phyloP scores from a whole-genome alignment of 2,113 vertebrate genomes.

The Taurulus bubalis region DNA sequence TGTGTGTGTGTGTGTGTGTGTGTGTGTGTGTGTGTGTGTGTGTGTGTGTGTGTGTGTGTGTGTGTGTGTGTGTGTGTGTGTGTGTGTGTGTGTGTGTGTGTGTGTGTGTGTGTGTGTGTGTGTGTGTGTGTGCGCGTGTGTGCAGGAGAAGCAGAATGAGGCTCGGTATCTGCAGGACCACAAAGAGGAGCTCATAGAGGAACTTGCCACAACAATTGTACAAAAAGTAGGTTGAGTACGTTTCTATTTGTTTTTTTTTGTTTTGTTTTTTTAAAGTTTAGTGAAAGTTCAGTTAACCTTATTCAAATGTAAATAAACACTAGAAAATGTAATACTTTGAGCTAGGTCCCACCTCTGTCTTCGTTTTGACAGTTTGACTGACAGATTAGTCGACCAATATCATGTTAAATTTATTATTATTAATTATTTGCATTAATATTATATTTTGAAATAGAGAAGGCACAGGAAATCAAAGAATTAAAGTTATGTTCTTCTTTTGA shows the following conservation, averaged over 20 bases:
- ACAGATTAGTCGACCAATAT: background rate
- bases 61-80: constrained; percentile 9
- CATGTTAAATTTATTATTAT: no score
- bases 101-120: constrained; percentile 21
- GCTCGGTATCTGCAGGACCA: constrained; percentile 94
- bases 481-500: background rate
- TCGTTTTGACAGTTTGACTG: background rate
- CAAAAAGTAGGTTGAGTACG: constrained; percentile 88
- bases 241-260: constrained; percentile 2
- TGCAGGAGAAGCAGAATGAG: constrained; percentile 96
- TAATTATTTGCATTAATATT: background rate
- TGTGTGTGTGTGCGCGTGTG: constrained; percentile 28
- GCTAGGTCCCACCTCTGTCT: background rate
- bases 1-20: constrained; percentile 29
- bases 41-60: constrained; percentile 35
- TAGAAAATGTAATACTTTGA: background rate
- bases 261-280: no score
- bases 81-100: constrained; percentile 28
- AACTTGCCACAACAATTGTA: constrained; percentile 94
- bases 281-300: background rate
- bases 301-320: background rate
- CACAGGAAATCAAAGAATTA: background rate
- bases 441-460: background rate
- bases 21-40: constrained; percentile 9
- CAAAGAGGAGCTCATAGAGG: constrained; percentile 96